Evolutionary conservation across 1,140 invertebrate genomes (phyloP).

Genomic region (Zaprionus taronus): DNA sequence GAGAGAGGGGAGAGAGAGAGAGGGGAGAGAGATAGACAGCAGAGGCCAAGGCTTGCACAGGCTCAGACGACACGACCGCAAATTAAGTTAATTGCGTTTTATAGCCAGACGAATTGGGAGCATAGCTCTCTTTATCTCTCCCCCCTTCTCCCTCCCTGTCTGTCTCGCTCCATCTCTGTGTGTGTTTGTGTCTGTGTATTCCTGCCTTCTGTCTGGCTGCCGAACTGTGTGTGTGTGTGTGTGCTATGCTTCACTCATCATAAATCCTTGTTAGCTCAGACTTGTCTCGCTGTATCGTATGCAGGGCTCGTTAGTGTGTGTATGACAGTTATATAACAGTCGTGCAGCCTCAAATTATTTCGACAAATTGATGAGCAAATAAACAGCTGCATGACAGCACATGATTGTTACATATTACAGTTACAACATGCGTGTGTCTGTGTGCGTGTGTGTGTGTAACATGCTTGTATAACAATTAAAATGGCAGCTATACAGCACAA

Average conservation of each 20-base stretch:
- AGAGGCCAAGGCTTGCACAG: not conserved
- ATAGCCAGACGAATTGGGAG: conserved; percentile 46
- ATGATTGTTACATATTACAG: not conserved
- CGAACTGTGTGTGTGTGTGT: conserved; percentile 30
- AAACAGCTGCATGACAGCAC: not conserved
- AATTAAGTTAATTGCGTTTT: conserved; percentile 68
- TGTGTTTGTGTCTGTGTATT: not conserved
- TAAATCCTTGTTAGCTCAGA: conserved; percentile 42
- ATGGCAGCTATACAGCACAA: not conserved
- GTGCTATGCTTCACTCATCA: conserved; percentile 1
- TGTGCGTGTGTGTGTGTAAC: not conserved
- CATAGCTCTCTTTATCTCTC: not conserved
- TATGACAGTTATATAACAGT: conserved; percentile 29
- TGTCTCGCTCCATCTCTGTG: not conserved
- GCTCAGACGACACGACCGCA: conserved; percentile 27
- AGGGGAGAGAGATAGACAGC: not conserved
- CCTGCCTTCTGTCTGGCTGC: conserved; percentile 13
- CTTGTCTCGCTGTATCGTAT: not conserved
- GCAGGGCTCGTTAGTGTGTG: conserved; percentile 20
- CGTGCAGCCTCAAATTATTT: not conserved
- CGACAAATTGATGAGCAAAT: not conserved
- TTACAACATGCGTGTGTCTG: not conserved
- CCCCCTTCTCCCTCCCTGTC: not conserved
- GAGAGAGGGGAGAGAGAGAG: not conserved
- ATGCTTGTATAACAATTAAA: not conserved